A percentile compares a stretch with the other conserved stretches of the same genome.
Evolutionary conservation across 2,113 vertebrate genomes (phyloP).

Genomic region (Sardina pilchardus): DNA sequence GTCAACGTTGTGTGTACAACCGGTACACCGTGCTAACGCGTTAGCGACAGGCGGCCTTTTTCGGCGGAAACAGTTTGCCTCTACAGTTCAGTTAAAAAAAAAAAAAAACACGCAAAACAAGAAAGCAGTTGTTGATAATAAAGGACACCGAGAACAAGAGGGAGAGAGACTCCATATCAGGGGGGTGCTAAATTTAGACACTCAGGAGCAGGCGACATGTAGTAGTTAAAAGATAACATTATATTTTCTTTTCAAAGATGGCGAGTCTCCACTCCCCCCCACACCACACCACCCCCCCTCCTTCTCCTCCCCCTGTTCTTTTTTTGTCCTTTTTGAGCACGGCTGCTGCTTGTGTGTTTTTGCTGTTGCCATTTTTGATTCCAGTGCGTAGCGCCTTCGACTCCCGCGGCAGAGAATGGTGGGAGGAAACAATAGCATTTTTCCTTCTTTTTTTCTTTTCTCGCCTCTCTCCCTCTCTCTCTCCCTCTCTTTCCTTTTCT

Average conservation of each 20-base stretch:
- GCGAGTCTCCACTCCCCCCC: neutral
- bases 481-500: neutral
- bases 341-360: constrained; percentile 46
- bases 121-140: neutral
- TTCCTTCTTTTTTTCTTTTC: constrained; percentile 52
- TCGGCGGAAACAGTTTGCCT: neutral
- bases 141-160: neutral
- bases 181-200: constrained; percentile 36
- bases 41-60: neutral
- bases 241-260: constrained; percentile 3
- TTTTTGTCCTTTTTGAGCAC: neutral
- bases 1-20: too few species aligned
- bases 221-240: constrained; percentile 35
- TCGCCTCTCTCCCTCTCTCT: constrained; percentile 45
- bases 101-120: neutral
- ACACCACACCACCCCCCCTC: neutral
- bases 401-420: constrained; percentile 50
- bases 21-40: neutral
- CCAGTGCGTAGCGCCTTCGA: constrained; percentile 44
- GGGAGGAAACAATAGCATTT: constrained; percentile 59
- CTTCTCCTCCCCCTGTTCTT: neutral
- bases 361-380: constrained; percentile 49
- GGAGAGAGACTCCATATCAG: constrained; percentile 6
- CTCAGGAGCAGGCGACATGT: constrained; percentile 27
- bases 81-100: neutral